A percentile compares a stretch with the other conserved stretches of the same genome.
Conservation (phyloP, 1,140 invertebrate species). For the Lordiphosa collinella region DNA sequence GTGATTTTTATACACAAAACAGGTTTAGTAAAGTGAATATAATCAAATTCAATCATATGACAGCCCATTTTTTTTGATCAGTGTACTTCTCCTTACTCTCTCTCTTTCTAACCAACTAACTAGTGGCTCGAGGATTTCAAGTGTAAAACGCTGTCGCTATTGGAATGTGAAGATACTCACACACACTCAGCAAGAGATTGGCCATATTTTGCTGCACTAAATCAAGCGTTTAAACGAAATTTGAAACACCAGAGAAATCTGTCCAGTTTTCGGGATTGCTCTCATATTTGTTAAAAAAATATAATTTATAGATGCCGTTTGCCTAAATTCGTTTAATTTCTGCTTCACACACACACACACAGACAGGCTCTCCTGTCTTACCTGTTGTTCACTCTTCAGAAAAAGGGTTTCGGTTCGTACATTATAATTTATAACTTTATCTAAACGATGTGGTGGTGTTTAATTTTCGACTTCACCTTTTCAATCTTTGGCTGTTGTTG, state of each 20-base stretch:
- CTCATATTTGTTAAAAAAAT: constrained; percentile 46
- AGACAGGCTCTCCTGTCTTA: constrained; percentile 6
- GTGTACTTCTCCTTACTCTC: constrained; percentile 3
- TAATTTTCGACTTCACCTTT: constrained; percentile 78
- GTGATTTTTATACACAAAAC: no score
- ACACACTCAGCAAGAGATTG: constrained; percentile 31
- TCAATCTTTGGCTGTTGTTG: constrained; percentile 48
- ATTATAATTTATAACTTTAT: constrained; percentile 78
- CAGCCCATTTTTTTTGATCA: no score
- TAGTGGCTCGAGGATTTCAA: constrained; percentile 47
- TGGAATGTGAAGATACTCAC: constrained; percentile 56
- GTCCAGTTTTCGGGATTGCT: constrained; percentile 18
- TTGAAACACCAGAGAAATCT: constrained; percentile 30
- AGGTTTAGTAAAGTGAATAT: no score
- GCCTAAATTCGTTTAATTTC: constrained; percentile 78
- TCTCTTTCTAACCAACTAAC: constrained; percentile 3
- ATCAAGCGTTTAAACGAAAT: constrained; percentile 77
- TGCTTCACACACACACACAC: constrained; percentile 31
- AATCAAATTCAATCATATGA: no score
- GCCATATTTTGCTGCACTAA: constrained; percentile 69
- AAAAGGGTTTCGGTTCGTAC: constrained; percentile 57
- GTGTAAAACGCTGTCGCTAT: constrained; percentile 75
- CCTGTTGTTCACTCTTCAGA: constrained; percentile 25
- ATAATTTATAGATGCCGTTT: constrained; percentile 78
- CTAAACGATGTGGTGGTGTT: constrained; percentile 77